Conservation (phyloP, 2,113 vertebrate genomes). For the Spea multiplicata region DNA sequence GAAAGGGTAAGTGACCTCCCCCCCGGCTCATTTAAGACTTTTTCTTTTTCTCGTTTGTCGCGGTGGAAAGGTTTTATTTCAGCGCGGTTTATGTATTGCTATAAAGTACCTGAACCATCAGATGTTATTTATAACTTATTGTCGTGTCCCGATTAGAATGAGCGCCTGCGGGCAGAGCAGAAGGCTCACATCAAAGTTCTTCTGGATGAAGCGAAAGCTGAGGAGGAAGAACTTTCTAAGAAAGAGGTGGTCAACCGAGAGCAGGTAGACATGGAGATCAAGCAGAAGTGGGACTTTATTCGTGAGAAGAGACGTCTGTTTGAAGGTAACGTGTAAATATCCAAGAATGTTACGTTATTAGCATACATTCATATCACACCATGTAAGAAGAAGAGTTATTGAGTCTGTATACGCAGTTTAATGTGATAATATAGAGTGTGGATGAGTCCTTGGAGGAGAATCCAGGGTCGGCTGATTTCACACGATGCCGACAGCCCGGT, state of each 20-base stretch:
- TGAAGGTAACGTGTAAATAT: slow-evolving; percentile 60
- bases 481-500: too few species aligned
- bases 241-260: slow-evolving; percentile 60
- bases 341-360: too few species aligned
- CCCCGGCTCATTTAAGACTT: too few species aligned
- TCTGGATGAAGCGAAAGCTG: slow-evolving; percentile 58
- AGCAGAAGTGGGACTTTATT: slow-evolving; percentile 61
- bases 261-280: slow-evolving; percentile 67
- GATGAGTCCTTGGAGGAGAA: too few species aligned
- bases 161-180: slow-evolving; percentile 64
- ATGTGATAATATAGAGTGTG: too few species aligned
- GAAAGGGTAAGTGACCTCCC: slow-evolving; percentile 65
- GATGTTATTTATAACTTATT: slow-evolving; percentile 8
- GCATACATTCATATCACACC: too few species aligned
- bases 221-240: slow-evolving; percentile 55
- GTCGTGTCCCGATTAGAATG: slow-evolving; percentile 54
- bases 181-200: slow-evolving; percentile 51
- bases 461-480: too few species aligned
- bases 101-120: background rate
- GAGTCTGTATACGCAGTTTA: too few species aligned
- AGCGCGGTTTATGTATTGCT: background rate
- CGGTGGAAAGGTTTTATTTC: background rate
- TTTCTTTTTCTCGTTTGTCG: too few species aligned
- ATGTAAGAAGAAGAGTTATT: too few species aligned
- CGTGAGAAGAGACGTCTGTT: slow-evolving; percentile 66